phyloP scores from a whole-genome alignment of 2,113 vertebrate genomes.

The Saccopteryx leptura region DNA sequence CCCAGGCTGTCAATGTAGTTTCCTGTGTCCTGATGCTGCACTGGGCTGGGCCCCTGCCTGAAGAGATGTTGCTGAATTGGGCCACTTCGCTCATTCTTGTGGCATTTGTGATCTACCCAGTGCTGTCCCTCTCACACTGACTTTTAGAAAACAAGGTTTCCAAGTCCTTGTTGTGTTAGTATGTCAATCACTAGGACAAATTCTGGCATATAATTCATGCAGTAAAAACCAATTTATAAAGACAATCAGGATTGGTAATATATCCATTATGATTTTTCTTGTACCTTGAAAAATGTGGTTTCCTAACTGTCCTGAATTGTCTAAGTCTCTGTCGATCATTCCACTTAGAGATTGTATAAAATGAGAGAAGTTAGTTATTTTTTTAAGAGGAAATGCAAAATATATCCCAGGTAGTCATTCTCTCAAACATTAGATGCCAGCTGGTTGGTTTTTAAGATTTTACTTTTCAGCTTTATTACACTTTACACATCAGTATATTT shows the following conservation, averaged over 20 bases:
- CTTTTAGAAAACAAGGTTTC: constrained; percentile 26
- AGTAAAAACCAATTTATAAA: not conserved
- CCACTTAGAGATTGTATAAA: not conserved
- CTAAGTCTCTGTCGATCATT: not conserved
- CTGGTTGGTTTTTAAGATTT: constrained; percentile 65
- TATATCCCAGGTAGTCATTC: not conserved
- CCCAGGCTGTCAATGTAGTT: not conserved
- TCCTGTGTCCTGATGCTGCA: not conserved
- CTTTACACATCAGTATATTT: constrained; percentile 61
- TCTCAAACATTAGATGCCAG: not conserved
- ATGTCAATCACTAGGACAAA: not conserved
- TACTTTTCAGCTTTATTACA: not conserved
- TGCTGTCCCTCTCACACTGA: not conserved
- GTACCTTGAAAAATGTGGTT: not conserved
- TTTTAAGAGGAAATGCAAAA: constrained; percentile 1
- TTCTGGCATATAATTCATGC: not conserved
- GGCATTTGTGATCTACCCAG: not conserved
- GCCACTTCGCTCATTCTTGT: not conserved
- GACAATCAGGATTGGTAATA: not conserved
- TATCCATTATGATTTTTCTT: not conserved
- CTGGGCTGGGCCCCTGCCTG: not conserved
- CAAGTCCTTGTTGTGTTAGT: not conserved
- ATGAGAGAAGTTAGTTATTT: not conserved
- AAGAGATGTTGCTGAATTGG: not conserved
- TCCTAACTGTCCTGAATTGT: not conserved